Base-by-base conservation (phyloP, 2,797 vertebrate genomes). In the Fundulus diaphanus region DNA sequence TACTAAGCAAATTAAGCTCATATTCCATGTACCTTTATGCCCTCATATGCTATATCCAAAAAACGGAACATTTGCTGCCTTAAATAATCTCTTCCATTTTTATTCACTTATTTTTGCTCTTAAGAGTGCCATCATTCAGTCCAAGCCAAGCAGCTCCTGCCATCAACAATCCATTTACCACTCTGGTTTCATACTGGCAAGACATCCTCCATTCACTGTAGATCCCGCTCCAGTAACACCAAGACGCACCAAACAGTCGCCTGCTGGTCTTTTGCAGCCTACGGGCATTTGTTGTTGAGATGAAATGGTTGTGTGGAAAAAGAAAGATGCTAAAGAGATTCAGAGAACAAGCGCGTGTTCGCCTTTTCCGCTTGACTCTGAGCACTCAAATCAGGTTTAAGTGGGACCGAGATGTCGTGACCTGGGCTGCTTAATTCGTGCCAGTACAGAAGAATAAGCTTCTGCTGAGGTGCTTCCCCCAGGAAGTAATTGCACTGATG, bases 161-260 rank as follows among this genome's bases (percentile, higher is more conserved):
- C 73, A 85, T 84, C 72, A 82, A 69, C 80, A 88, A 77, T 86
- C 84, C 82, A 92, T 90, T 91, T 90, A 86, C 73, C 85, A 90
- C 88, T 91, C 86, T 81, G 88, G 88, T 92, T 92, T 91, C 91
- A 88, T 46, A 54, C 83, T 87, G 85, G 83, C 89, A 85, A 84
- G 75, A 76, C 70, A 73, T 89, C 88, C 72, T 76, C 83, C 86
- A 79, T 85, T 89, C 72, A 80, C 13, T 57, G 80, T 79, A 76
- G 79, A 90, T 79, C 74, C 70, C 71, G 79, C 69, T 82, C 72
- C 66, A 86, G 77, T 82, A 87, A 67, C 71, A 27, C 75, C 31
- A 16, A 82, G 72, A 82, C 72, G 48, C n/a, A 87, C 29, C 71
- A 69, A 73, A 78, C 67, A 80, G 70, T 66, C 85, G 81, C 48